Evolutionary conservation across 2,888 invertebrate species (phyloP).

Genomic region (Macropis europaea): DNA sequence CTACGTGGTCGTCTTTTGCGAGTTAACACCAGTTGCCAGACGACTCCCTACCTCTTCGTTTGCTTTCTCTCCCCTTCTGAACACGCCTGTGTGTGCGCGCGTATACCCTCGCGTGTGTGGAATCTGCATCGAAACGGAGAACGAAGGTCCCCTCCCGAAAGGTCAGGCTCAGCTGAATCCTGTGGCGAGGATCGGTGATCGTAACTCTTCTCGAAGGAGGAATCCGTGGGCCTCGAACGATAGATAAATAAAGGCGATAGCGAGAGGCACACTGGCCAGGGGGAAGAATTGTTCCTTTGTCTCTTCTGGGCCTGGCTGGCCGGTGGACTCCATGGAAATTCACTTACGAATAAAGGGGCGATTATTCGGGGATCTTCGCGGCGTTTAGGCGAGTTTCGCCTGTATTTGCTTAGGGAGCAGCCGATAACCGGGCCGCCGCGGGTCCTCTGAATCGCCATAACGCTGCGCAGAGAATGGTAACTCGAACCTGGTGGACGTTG

Average conservation of each 20-base stretch:
- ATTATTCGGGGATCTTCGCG: slow-evolving; percentile 3
- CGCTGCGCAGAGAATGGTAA: slow-evolving; percentile 27
- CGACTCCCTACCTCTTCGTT: slow-evolving; percentile 19
- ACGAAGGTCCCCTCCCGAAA: slow-evolving; percentile 45
- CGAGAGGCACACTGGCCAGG: slow-evolving; percentile 9
- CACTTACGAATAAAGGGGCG: slow-evolving; percentile 24
- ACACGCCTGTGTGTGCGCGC: too few relatives aligned
- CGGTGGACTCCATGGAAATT: slow-evolving; percentile 13
- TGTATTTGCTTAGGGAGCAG: slow-evolving; percentile 26
- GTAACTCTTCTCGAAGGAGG: slow-evolving; percentile 52
- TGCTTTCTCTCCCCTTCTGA: slow-evolving; percentile 2
- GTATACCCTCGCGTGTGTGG: too few relatives aligned
- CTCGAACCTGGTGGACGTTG: slow-evolving; percentile 38
- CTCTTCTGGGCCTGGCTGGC: slow-evolving; percentile 21
- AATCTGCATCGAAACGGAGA: slow-evolving; percentile 52
- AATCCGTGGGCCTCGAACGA: slow-evolving; percentile 37
- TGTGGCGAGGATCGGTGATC: slow-evolving; percentile 53
- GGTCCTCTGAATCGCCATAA: slow-evolving; percentile 19
- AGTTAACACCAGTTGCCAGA: slow-evolving; percentile 56
- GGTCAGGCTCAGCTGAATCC: slow-evolving; percentile 58
- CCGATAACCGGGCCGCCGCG: slow-evolving; percentile 28
- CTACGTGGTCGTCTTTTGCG: slow-evolving; percentile 34
- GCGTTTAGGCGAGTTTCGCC: neutral
- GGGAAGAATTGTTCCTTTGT: slow-evolving; percentile 55
- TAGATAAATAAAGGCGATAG: slow-evolving; percentile 56